Percentiles rank a stretch among this genome's conserved stretches.
phyloP scores from a whole-genome alignment of 2,797 vertebrate genomes.

The Oryzias sinensis region DNA sequence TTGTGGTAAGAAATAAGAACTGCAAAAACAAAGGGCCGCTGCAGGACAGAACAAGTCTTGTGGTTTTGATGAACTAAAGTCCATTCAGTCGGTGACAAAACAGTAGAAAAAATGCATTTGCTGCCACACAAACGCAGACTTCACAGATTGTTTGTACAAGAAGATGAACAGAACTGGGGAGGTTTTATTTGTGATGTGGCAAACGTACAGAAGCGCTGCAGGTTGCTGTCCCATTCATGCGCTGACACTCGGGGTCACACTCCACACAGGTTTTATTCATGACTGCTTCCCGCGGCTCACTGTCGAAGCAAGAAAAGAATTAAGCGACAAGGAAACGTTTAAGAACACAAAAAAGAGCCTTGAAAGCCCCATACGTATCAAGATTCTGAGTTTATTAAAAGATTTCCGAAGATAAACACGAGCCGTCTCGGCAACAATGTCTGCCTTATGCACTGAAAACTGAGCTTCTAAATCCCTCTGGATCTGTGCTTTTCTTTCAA shows the following conservation, averaged over 20 bases:
- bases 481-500: conserved; percentile 34
- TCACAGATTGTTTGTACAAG: conserved; percentile 1
- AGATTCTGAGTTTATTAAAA: conserved; percentile 69
- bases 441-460: conserved; percentile 38
- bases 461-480: conserved; percentile 36
- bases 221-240: conserved; percentile 76
- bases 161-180: not conserved
- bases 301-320: conserved; percentile 61
- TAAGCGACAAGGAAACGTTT: not conserved
- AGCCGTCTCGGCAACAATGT: conserved; percentile 41
- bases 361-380: conserved; percentile 1
- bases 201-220: conserved; percentile 87
- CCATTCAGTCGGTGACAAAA: conserved; percentile 30
- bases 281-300: conserved; percentile 85
- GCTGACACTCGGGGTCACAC: conserved; percentile 89
- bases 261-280: conserved; percentile 81
- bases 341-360: no score
- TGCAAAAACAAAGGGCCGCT: no score
- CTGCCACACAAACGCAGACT: conserved; percentile 19
- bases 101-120: conserved; percentile 16
- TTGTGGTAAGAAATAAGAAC: no score
- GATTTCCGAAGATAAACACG: conserved; percentile 57
- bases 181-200: conserved; percentile 2
- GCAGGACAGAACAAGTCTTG: conserved; percentile 22
- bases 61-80: conserved; percentile 26